Conservation (phyloP, 2,113 vertebrate genomes). For the Xiphorhynchus elegans region DNA sequence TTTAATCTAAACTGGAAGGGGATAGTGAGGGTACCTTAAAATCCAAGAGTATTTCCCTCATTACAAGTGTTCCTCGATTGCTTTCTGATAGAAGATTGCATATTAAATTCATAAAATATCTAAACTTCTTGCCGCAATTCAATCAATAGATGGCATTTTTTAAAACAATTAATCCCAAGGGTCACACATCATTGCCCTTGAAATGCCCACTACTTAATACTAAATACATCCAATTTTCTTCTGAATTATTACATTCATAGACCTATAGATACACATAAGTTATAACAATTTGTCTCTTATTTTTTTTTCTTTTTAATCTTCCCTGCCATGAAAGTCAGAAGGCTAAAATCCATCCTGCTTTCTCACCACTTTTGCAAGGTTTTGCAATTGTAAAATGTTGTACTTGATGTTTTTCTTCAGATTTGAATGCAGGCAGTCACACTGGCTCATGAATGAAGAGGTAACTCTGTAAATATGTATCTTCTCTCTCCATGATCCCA, state of each 20-base stretch:
- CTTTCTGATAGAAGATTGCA: not conserved
- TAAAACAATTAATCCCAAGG: not conserved
- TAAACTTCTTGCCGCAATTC: not conserved
- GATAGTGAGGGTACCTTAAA: not conserved
- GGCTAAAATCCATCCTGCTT: not conserved
- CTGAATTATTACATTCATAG: constrained; percentile 2
- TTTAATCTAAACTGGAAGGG: not conserved
- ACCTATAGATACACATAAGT: not conserved
- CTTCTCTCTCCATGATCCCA: constrained; percentile 9
- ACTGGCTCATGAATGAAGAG: constrained; percentile 15
- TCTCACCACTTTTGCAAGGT: not conserved
- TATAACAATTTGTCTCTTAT: not conserved
- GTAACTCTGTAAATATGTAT: constrained; percentile 46
- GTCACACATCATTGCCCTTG: not conserved
- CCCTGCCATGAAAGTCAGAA: not conserved
- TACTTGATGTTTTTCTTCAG: not conserved
- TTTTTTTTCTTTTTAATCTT: not conserved
- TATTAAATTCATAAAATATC: not conserved
- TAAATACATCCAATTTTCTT: constrained; percentile 21
- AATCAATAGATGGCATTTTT: not conserved
- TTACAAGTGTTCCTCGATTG: not conserved
- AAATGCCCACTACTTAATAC: not conserved
- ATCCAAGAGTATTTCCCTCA: not conserved
- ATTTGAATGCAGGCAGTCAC: constrained; percentile 12
- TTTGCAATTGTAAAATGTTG: not conserved